These are phyloP conservation scores for Malurus melanocephalus DNA, from an alignment of 2,113 vertebrate genomes.

Conservation along the genomic window DNA sequence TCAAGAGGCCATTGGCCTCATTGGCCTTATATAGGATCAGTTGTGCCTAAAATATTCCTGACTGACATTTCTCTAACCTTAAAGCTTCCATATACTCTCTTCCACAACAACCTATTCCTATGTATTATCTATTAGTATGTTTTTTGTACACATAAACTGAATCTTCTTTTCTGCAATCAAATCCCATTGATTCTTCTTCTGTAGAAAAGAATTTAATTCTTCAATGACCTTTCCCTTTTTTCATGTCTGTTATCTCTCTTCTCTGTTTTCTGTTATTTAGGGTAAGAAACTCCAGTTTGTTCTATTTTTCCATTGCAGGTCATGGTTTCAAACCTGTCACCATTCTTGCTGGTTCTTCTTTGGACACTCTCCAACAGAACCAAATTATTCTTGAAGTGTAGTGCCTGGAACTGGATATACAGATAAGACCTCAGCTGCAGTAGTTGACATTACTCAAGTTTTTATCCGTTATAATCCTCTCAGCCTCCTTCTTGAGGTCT, in stretches of 20 bases:
- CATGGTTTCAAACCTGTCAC: not conserved
- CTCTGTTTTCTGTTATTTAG: not conserved
- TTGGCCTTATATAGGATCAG: not conserved
- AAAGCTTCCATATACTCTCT: not conserved
- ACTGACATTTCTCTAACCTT: not conserved
- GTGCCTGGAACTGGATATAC: not conserved
- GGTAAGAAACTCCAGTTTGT: not conserved
- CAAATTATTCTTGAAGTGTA: not conserved
- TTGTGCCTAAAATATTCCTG: not conserved
- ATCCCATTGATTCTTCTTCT: not conserved
- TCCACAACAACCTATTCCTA: not conserved
- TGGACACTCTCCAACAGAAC: not conserved
- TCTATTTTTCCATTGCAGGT: not conserved
- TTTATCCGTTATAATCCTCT: not conserved
- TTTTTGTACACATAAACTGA: not conserved
- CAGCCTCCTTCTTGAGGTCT: not conserved
- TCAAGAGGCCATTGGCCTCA: not conserved
- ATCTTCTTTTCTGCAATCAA: not conserved
- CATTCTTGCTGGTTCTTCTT: not conserved
- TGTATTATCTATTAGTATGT: not conserved
- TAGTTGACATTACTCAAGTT: not conserved
- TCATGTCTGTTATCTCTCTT: not conserved
- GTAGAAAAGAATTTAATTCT: not conserved
- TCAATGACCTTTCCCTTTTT: not conserved
- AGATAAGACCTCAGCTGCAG: not conserved